Evolutionary conservation across 2,888 invertebrate genomes (phyloP).

Genomic region (Netelia melanura): DNA sequence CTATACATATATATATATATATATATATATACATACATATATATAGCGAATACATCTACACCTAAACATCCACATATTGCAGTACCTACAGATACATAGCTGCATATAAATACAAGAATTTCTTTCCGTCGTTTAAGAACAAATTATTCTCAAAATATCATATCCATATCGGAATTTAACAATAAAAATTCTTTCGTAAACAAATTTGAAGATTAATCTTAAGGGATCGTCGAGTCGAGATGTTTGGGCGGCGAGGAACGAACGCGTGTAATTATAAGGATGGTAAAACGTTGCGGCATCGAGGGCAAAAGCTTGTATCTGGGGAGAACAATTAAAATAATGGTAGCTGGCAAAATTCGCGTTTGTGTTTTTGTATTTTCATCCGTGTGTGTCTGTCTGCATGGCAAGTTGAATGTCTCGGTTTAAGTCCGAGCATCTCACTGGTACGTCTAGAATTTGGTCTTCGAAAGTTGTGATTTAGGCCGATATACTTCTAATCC

Average conservation of each 20-base stretch:
- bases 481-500: slow-evolving; percentile 70
- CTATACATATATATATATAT: slow-evolving; percentile 31
- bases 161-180: too few species aligned
- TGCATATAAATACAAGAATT: too few species aligned
- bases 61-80: not conserved
- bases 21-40: not conserved
- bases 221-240: not conserved
- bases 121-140: too few species aligned
- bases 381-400: slow-evolving; percentile 64
- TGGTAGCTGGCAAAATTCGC: slow-evolving; percentile 37
- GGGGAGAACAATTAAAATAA: slow-evolving; percentile 66
- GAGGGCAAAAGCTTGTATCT: slow-evolving; percentile 67
- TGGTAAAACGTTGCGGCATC: slow-evolving; percentile 60
- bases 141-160: too few species aligned
- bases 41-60: slow-evolving; percentile 22
- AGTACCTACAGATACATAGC: not conserved
- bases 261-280: slow-evolving; percentile 60
- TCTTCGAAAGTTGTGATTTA: slow-evolving; percentile 74
- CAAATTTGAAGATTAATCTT: too few species aligned
- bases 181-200: too few species aligned
- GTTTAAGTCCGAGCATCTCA: slow-evolving; percentile 58
- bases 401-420: slow-evolving; percentile 63
- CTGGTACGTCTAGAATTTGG: slow-evolving; percentile 69
- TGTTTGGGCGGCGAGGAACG: not conserved
- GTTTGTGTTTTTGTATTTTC: slow-evolving; percentile 1